Conservation (phyloP, 2,113 vertebrate species). For the Cheirogaleus medius region DNA sequence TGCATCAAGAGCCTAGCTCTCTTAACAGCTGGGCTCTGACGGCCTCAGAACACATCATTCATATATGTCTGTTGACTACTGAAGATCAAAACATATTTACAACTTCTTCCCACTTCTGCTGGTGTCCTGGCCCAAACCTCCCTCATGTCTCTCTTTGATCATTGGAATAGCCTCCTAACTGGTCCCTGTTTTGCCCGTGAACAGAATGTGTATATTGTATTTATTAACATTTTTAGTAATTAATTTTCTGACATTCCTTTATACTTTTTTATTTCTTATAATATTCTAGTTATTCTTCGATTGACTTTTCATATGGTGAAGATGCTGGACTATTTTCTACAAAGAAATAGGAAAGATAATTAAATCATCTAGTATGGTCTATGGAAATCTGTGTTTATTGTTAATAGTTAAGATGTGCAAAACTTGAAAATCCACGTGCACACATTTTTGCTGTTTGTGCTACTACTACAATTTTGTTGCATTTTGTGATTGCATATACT, state of each 20-base stretch:
- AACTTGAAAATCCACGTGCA: not conserved
- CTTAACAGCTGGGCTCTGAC: not conserved
- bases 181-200: not conserved
- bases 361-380: not conserved
- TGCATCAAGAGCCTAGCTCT: not conserved
- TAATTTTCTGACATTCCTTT: not conserved
- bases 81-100: not conserved
- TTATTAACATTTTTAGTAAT: slow-evolving; percentile 27
- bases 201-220: not conserved
- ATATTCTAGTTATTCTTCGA: not conserved
- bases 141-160: not conserved
- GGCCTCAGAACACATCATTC: not conserved
- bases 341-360: not conserved
- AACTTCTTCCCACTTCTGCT: not conserved
- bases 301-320: not conserved
- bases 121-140: not conserved
- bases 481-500: not conserved
- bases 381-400: not conserved
- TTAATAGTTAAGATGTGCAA: not conserved
- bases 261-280: not conserved
- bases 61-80: not conserved
- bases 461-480: not conserved
- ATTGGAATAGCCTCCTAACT: not conserved
- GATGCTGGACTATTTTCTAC: slow-evolving; percentile 22
- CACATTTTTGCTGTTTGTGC: not conserved